Base-by-base conservation (phyloP, 1,140 invertebrate genomes). In the Eurosta solidaginis region DNA sequence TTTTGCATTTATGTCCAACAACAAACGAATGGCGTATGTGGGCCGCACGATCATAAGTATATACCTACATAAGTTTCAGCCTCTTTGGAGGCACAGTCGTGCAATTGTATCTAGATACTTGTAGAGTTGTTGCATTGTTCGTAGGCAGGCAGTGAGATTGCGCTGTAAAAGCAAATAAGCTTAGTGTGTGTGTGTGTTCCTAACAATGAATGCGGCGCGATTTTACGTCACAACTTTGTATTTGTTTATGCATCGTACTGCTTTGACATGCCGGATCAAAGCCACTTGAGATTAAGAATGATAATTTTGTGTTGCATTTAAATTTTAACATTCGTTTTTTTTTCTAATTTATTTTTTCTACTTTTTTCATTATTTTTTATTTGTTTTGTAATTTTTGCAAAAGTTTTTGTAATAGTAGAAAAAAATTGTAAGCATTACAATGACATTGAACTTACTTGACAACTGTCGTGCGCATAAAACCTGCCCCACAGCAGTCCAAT, bases 381-480 rank as follows among this genome's bases (percentile, higher is more conserved):
- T 36, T 12, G 0, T 68, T 36, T 36, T 74, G 44, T 74, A n/a
- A 20, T 12, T 45, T 47, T 74, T n/a, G 29, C 29, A 27, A 5
- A 59, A 49, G 45, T 17, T 10, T 4, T 3, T 49, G 45, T 49
- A 49, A 49, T 49, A 49, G 4, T 17, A 49, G n/a, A 17, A 49
- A 4, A 54, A 54, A 54, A 54, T 12, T 54, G 14, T 10, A 59
- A 59, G 59, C 33, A 68, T 75, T 75, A 42, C 22, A 78, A 74
- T 63, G 78, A 79, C 78, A 79, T 79, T 79, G 78, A 79, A 79
- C 78, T 79, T 79, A 74, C 74, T 36, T 40, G 29, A 63, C 74
- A 20, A 33, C 74, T 49, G 50, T 54, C 22, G 47, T 76, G 29
- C 40, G 33, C 50, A 33, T 52, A 45, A 36, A 20, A 50, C 49